Percentiles rank a stretch among this genome's conserved stretches.
phyloP scores from a whole-genome alignment of 2,888 invertebrate species.

The Aproaerema taeniolella region DNA sequence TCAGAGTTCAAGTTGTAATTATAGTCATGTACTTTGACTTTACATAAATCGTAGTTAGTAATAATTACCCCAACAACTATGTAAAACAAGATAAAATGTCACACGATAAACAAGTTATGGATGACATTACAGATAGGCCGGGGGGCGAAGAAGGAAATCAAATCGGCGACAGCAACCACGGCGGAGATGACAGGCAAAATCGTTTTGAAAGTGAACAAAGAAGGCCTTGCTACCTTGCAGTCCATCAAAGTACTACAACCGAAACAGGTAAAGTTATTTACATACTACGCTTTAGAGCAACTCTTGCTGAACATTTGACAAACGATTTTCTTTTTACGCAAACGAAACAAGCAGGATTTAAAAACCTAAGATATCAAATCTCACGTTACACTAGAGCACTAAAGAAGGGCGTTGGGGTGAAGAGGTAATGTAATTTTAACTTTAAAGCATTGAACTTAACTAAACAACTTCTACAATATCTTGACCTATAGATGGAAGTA shows the following conservation, averaged over 20 bases:
- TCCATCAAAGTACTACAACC: constrained; percentile 91
- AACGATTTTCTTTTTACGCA: too few species aligned
- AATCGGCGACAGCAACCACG: constrained; percentile 92
- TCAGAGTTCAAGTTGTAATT: too few species aligned
- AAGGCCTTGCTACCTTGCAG: constrained; percentile 89
- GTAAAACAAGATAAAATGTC: too few species aligned
- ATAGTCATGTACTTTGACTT: too few species aligned
- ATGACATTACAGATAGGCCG: constrained; percentile 80
- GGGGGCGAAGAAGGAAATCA: constrained; percentile 87
- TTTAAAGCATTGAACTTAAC: neutral
- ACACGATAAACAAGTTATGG: neutral
- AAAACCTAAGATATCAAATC: neutral
- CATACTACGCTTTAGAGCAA: too few species aligned
- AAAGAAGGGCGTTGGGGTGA: neutral
- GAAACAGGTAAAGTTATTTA: constrained; percentile 89
- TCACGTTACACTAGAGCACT: neutral
- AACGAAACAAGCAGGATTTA: neutral
- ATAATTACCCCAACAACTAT: too few species aligned
- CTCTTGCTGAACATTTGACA: too few species aligned
- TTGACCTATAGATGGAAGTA: too few species aligned
- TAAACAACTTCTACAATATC: too few species aligned
- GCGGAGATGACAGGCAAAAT: constrained; percentile 91
- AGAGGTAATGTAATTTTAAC: neutral
- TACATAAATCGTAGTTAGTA: too few species aligned
- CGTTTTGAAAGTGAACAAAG: constrained; percentile 85